These are phyloP conservation scores for Darevskia nairensis DNA, from an alignment of 2,797 vertebrate species.

Conservation along the genomic window DNA sequence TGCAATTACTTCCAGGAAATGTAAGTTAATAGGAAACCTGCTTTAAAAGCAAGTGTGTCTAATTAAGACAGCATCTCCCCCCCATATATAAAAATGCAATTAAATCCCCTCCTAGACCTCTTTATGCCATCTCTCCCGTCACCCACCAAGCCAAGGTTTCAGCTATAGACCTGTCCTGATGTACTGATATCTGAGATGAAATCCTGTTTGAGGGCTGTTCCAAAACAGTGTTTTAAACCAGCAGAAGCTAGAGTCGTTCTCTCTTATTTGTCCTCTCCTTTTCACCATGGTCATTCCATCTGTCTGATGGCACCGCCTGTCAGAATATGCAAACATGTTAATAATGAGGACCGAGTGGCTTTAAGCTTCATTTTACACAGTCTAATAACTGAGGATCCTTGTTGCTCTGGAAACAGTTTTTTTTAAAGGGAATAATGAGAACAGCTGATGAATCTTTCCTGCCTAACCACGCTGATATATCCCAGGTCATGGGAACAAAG, in stretches of 20 bases:
- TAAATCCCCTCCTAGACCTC: too few relatives aligned
- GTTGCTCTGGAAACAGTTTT: conserved; percentile 55
- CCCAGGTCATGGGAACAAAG: conserved; percentile 72
- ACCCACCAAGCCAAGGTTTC: not conserved
- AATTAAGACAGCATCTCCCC: not conserved
- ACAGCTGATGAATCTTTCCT: conserved; percentile 56
- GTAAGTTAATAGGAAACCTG: not conserved
- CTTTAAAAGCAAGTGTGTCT: not conserved
- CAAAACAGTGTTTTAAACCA: not conserved
- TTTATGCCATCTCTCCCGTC: not conserved
- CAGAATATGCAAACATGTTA: conserved; percentile 23
- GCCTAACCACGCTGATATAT: conserved; percentile 46
- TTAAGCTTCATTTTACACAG: conserved; percentile 45
- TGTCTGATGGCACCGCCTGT: conserved; percentile 27
- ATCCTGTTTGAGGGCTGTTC: not conserved
- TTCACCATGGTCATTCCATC: conserved; percentile 38
- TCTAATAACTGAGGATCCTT: conserved; percentile 52
- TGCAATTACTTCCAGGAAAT: not conserved
- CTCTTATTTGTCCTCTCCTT: not conserved
- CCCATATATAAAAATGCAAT: not conserved
- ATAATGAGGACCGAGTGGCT: conserved; percentile 45
- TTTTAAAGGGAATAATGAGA: conserved; percentile 59
- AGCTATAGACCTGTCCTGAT: not conserved
- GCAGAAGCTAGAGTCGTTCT: not conserved
- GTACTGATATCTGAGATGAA: conserved; percentile 30